phyloP scores from a whole-genome alignment of 1,140 invertebrate species.

The Drosophila tani region DNA sequence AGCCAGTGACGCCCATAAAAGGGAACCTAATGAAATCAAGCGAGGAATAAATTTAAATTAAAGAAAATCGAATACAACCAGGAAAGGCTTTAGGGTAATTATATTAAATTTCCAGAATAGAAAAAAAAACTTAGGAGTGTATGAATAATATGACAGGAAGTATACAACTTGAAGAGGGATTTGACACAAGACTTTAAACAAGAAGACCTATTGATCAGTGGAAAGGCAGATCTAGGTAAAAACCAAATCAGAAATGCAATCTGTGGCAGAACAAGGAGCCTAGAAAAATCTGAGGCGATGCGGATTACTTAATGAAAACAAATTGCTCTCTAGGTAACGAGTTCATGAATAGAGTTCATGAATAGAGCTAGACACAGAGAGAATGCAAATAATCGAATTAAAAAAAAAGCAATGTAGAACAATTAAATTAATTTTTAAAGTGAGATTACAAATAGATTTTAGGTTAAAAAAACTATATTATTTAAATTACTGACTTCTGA shows the following conservation, averaged over 20 bases:
- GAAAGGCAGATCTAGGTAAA: neutral
- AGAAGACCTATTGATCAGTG: neutral
- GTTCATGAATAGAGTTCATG: too few species aligned
- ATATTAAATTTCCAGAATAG: neutral
- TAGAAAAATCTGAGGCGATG: neutral
- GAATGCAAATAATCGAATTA: neutral
- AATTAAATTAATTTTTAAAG: neutral
- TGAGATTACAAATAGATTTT: neutral
- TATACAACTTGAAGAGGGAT: too few species aligned
- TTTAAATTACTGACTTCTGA: too few species aligned
- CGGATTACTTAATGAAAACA: neutral
- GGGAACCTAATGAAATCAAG: slow-evolving; percentile 19
- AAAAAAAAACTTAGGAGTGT: neutral
- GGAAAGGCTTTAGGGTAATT: slow-evolving; percentile 14
- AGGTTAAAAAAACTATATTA: too few species aligned
- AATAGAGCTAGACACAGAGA: slow-evolving; percentile 1
- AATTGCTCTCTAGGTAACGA: neutral
- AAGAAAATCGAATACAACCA: slow-evolving; percentile 10
- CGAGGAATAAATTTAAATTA: slow-evolving; percentile 4
- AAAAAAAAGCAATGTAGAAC: neutral
- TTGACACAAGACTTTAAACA: neutral
- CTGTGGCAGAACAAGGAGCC: neutral
- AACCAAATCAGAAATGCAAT: neutral
- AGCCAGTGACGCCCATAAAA: slow-evolving; percentile 21
- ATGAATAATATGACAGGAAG: neutral